Conservation (phyloP, 2,888 invertebrate species). For the Lampropteryx suffumata region DNA sequence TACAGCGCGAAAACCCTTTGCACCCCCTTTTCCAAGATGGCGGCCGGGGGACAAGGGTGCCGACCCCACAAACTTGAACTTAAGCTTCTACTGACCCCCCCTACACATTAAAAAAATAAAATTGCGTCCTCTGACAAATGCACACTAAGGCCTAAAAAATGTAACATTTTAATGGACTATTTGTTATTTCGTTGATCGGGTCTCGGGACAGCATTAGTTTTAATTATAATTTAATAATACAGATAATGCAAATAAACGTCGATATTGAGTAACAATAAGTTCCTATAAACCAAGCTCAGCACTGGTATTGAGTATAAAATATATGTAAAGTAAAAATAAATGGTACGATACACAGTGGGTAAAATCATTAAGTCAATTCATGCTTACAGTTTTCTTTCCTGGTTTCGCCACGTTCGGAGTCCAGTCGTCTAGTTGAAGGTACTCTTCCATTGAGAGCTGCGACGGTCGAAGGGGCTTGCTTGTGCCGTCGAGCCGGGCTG, state of each 20-base stretch:
- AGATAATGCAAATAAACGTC: background rate
- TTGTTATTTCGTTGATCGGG: background rate
- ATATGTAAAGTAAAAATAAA: conserved; percentile 2
- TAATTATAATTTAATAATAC: background rate
- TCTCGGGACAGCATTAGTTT: conserved; percentile 2
- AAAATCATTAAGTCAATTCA: conserved; percentile 18
- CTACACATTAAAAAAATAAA: too few species aligned
- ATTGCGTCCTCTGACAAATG: too few species aligned
- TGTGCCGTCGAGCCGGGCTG: conserved; percentile 97
- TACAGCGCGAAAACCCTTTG: too few species aligned
- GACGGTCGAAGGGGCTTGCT: conserved; percentile 88
- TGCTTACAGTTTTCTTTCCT: conserved; percentile 94
- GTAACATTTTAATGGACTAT: too few species aligned
- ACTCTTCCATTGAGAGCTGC: conserved; percentile 94
- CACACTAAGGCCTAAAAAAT: too few species aligned
- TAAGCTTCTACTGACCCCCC: too few species aligned
- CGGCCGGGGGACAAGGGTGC: too few species aligned
- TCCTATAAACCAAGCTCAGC: too few species aligned
- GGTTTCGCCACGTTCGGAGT: conserved; percentile 83
- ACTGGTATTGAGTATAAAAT: too few species aligned
- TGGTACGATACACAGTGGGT: conserved; percentile 1
- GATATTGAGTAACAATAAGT: background rate
- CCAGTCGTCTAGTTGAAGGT: conserved; percentile 94
- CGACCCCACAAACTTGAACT: too few species aligned
- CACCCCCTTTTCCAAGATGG: too few species aligned